Evolutionary conservation across 1,140 invertebrate species (phyloP).

Genomic region (Nephila pilipes): DNA sequence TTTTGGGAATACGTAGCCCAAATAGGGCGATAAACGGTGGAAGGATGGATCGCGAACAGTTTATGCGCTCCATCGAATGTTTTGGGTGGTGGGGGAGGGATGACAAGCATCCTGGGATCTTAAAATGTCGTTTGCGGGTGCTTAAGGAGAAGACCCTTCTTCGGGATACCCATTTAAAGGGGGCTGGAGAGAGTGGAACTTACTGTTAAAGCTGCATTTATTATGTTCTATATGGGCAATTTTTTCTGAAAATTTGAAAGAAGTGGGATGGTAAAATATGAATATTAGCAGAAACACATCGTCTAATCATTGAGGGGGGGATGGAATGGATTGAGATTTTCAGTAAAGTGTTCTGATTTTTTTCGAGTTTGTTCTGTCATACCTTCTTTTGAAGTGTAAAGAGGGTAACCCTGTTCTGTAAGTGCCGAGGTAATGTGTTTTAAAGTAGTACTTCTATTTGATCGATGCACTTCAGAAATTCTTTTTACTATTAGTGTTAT

Average conservation of each 20-base stretch:
- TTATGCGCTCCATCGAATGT: slow-evolving; percentile 34
- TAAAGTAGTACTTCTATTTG: not conserved
- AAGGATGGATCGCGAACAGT: slow-evolving; percentile 12
- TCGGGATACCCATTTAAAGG: slow-evolving; percentile 26
- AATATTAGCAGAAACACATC: slow-evolving; percentile 18
- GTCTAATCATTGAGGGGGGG: not conserved
- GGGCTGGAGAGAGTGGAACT: not conserved
- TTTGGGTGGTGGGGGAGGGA: not conserved
- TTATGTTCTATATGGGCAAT: not conserved
- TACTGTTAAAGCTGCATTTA: slow-evolving; percentile 16
- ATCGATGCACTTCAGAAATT: too few species aligned
- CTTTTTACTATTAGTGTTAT: too few species aligned
- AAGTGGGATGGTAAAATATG: not conserved
- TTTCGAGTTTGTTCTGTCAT: not conserved
- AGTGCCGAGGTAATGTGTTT: not conserved
- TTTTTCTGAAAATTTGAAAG: not conserved
- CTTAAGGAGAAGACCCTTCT: slow-evolving; percentile 25
- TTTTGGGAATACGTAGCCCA: slow-evolving; percentile 41
- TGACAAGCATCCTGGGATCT: slow-evolving; percentile 42
- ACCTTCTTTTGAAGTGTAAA: not conserved
- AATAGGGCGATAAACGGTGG: slow-evolving; percentile 59
- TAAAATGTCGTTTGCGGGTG: slow-evolving; percentile 68
- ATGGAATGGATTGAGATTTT: not conserved
- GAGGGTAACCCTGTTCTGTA: not conserved
- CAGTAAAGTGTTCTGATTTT: not conserved